A percentile compares a stretch with the other conserved stretches of the same genome.
Conservation (phyloP, 2,888 invertebrate species). For the Atethmia centrago region DNA sequence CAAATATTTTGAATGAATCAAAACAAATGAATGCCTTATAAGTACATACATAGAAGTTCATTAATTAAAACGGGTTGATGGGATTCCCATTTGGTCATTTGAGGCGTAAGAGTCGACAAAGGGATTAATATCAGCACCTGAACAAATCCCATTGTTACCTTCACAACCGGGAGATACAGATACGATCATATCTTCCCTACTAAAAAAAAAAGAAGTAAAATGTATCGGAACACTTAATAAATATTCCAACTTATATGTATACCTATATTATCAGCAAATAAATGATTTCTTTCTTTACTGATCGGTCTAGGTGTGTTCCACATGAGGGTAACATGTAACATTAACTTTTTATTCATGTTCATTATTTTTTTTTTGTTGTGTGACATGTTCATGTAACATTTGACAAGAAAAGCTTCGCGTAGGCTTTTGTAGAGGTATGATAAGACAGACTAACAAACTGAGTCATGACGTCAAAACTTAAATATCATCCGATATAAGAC, state of each 20-base stretch:
- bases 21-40: neutral
- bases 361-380: too few species aligned
- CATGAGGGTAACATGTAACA: neutral
- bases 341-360: too few species aligned
- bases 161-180: neutral
- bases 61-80: neutral
- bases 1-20: neutral
- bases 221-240: too few species aligned
- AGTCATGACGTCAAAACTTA: neutral
- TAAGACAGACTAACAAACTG: neutral
- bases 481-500: neutral
- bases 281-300: too few species aligned
- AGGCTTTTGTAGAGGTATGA: neutral
- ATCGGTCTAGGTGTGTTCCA: neutral
- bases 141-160: neutral
- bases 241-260: too few species aligned
- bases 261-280: too few species aligned
- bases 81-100: neutral
- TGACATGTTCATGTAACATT: neutral
- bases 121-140: constrained; percentile 1
- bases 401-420: neutral
- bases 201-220: too few species aligned
- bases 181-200: neutral
- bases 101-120: constrained; percentile 6
- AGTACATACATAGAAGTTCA: neutral